These are phyloP conservation scores for Cladopsammia gracilis DNA, from an alignment of 64 coral and sea anemone species.

Conservation along the genomic window DNA sequence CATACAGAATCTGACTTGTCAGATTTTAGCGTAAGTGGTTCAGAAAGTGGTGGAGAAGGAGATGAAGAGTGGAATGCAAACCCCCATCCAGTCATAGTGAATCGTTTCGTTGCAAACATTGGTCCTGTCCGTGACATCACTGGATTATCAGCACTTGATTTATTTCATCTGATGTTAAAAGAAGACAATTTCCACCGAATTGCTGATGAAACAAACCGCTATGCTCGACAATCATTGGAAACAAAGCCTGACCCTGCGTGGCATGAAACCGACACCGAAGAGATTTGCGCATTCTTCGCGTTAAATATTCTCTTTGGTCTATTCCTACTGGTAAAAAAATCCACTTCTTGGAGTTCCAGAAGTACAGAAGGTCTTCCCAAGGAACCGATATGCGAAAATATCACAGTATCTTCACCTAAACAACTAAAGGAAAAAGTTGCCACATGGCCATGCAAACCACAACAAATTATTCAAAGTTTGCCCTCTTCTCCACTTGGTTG, in stretches of 20 bases:
- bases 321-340: constrained; percentile 40
- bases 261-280: background rate
- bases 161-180: too few species aligned
- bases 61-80: constrained; percentile 27
- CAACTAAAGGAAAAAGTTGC: background rate
- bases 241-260: background rate
- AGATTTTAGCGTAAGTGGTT: constrained; percentile 20
- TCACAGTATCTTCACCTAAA: constrained; percentile 42
- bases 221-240: too few species aligned
- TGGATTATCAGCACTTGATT: too few species aligned
- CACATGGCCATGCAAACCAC: background rate
- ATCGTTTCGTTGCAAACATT: background rate
- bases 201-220: too few species aligned
- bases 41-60: constrained; percentile 26
- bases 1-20: constrained; percentile 56
- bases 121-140: background rate
- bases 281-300: constrained; percentile 48
- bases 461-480: constrained; percentile 67
- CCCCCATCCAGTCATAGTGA: background rate
- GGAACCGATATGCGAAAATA: constrained; percentile 31
- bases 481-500: constrained; percentile 33
- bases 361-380: constrained; percentile 35
- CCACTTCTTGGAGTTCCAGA: constrained; percentile 35
- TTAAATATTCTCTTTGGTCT: constrained; percentile 31
- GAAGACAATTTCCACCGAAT: too few species aligned